Conservation (phyloP, 2,797 vertebrate genomes). For the Crocidura indochinensis region DNA sequence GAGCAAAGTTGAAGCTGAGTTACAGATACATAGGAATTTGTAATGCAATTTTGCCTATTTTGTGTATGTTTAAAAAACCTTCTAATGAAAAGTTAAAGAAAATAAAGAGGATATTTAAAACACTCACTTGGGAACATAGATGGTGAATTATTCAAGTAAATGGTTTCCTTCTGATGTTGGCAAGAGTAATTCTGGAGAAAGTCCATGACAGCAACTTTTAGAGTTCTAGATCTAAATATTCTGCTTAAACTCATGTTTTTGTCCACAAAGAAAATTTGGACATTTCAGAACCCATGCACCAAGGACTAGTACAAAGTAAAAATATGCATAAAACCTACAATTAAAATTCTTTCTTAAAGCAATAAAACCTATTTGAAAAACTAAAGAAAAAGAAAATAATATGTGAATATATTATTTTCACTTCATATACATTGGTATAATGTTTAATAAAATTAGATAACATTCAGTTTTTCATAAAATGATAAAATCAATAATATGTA, state of each 20-base stretch:
- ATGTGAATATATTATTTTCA: constrained; percentile 46
- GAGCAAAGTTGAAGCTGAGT: neutral
- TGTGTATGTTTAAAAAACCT: constrained; percentile 17
- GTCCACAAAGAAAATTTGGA: constrained; percentile 5
- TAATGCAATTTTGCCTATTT: neutral
- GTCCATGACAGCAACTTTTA: constrained; percentile 32
- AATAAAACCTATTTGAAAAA: neutral
- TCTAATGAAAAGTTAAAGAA: constrained; percentile 55
- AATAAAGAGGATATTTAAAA: constrained; percentile 64
- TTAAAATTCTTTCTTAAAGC: constrained; percentile 46
- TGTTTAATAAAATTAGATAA: constrained; percentile 25
- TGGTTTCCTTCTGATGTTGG: constrained; percentile 37
- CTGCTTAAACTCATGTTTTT: neutral
- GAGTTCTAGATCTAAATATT: neutral
- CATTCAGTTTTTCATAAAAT: neutral
- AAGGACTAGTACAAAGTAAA: neutral
- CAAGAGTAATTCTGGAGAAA: constrained; percentile 25
- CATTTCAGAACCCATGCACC: constrained; percentile 10
- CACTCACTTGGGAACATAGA: neutral
- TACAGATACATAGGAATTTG: neutral
- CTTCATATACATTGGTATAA: constrained; percentile 49
- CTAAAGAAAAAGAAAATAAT: constrained; percentile 26
- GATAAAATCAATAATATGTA: neutral
- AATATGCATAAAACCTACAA: constrained; percentile 15
- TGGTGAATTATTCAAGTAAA: constrained; percentile 74